Evolutionary conservation across 2,797 vertebrate species (phyloP).

Genomic region (Astyanax mexicanus): DNA sequence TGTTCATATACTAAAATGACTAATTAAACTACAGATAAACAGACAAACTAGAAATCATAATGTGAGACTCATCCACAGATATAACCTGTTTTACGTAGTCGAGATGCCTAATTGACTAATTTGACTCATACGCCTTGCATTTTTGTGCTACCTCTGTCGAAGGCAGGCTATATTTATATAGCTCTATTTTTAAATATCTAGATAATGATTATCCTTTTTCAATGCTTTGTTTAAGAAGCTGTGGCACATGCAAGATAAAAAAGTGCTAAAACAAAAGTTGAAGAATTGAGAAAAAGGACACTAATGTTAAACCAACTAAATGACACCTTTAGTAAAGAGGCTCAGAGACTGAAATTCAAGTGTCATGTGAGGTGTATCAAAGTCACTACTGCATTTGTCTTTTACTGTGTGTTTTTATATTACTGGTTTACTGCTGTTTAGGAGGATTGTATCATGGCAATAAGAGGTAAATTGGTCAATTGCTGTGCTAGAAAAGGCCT

Average conservation of each 20-base stretch:
- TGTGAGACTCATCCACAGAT: neutral
- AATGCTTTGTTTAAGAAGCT: neutral
- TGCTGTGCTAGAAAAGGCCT: slow-evolving; percentile 4
- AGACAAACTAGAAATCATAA: neutral
- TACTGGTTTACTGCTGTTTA: neutral
- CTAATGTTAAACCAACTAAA: neutral
- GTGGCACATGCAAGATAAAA: neutral
- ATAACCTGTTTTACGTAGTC: no score
- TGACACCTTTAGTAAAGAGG: neutral
- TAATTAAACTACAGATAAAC: neutral
- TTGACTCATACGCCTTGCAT: no score
- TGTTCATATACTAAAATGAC: neutral
- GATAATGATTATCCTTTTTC: neutral
- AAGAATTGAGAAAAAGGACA: no score
- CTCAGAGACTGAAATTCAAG: neutral
- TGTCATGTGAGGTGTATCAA: neutral
- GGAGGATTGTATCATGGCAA: neutral
- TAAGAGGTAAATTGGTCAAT: neutral
- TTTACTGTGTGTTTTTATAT: neutral
- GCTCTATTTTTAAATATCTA: neutral
- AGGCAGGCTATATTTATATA: neutral
- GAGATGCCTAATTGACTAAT: no score
- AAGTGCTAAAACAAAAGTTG: neutral
- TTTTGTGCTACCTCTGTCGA: neutral
- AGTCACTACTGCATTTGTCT: neutral